Evolutionary conservation across 2,888 invertebrate genomes (phyloP).

Genomic region (Tanaodytes sp.): DNA sequence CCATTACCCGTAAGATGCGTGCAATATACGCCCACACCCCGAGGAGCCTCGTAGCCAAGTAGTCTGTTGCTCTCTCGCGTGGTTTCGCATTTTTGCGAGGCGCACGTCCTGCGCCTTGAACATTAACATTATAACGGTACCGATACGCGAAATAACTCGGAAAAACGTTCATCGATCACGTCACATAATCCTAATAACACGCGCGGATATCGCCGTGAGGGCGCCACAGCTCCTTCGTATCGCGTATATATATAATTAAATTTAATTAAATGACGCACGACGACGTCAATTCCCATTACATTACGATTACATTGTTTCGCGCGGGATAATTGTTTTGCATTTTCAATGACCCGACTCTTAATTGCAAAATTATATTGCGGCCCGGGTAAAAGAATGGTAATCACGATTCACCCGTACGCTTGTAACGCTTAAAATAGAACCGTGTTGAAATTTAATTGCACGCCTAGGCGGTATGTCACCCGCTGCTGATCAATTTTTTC

Average conservation of each 20-base stretch:
- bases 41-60: conserved; percentile 56
- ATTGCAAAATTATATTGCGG: conserved; percentile 30
- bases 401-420: too few relatives aligned
- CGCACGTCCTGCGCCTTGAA: conserved; percentile 27
- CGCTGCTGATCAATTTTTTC: too few relatives aligned
- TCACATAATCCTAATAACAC: conserved; percentile 24
- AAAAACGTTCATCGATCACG: conserved; percentile 47
- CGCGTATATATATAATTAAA: too few relatives aligned
- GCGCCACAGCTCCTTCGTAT: conserved; percentile 37
- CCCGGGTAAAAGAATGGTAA: conserved; percentile 10
- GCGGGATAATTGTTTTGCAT: conserved; percentile 30
- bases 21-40: conserved; percentile 66
- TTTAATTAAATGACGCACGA: too few relatives aligned
- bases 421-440: too few relatives aligned
- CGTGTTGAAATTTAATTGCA: too few relatives aligned
- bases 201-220: conserved; percentile 14
- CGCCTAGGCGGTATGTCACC: too few relatives aligned
- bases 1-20: conserved; percentile 65
- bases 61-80: conserved; percentile 48
- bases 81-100: conserved; percentile 26
- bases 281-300: conserved; percentile 34
- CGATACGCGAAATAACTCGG: conserved; percentile 40
- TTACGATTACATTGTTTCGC: conserved; percentile 23
- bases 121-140: conserved; percentile 47
- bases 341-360: conserved; percentile 17